A percentile compares a stretch with the other conserved stretches of the same genome.
Evolutionary conservation across 2,113 vertebrate species (phyloP).

Genomic region (Ageneiosus marmoratus): DNA sequence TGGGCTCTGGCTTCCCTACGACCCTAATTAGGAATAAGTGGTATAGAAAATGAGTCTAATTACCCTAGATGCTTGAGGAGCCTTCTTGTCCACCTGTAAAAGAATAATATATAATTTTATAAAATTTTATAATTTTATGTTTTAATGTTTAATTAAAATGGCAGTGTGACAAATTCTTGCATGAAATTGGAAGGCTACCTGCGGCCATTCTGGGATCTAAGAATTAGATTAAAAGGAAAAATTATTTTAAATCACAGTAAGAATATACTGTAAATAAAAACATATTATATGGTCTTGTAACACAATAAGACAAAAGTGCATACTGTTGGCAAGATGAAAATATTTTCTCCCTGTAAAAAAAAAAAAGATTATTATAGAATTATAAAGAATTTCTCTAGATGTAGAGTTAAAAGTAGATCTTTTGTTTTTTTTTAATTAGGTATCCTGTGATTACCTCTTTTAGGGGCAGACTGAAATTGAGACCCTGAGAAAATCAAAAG

Average conservation of each 20-base stretch:
- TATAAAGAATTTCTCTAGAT: not conserved
- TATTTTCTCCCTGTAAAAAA: conserved; percentile 10
- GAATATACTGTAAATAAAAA: not conserved
- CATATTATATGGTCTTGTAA: not conserved
- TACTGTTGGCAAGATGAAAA: not conserved
- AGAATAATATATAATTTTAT: not conserved
- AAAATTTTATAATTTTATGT: too few relatives aligned
- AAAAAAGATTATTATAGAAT: not conserved
- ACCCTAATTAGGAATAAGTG: too few relatives aligned
- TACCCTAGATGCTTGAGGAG: not conserved
- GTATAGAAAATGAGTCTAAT: not conserved
- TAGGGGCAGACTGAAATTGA: not conserved
- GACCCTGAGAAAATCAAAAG: not conserved
- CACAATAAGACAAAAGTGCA: not conserved
- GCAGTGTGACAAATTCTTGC: not conserved
- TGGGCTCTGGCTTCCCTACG: too few relatives aligned
- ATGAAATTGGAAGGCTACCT: not conserved
- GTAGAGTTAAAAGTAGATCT: not conserved
- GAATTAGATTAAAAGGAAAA: not conserved
- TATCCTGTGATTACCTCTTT: not conserved
- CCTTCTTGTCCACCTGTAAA: not conserved
- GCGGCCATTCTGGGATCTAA: not conserved
- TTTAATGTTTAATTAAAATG: not conserved
- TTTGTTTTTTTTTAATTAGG: not conserved
- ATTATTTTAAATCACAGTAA: not conserved